phyloP scores from a whole-genome alignment of 2,888 invertebrate genomes.

The Drosophila parthenogenetica region DNA sequence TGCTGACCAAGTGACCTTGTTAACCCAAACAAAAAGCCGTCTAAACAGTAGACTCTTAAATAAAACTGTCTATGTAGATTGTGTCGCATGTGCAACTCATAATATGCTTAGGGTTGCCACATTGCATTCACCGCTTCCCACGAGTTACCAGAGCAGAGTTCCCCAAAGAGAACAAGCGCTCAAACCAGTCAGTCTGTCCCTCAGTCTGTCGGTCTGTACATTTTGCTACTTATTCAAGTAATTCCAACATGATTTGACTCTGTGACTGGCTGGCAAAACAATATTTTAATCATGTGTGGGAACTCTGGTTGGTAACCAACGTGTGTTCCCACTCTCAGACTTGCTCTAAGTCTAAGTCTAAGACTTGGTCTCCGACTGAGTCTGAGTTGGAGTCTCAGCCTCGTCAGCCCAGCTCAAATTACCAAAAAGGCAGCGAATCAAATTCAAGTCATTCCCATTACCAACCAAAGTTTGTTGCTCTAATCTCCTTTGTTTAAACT shows the following conservation, averaged over 20 bases:
- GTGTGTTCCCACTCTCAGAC: slow-evolving; percentile 61
- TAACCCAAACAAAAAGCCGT: slow-evolving; percentile 32
- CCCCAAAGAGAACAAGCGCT: slow-evolving; percentile 36
- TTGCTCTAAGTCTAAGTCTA: slow-evolving; percentile 14
- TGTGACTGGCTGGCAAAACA: slow-evolving; percentile 12
- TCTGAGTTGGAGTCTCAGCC: slow-evolving; percentile 7
- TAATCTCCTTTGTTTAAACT: slow-evolving; percentile 32
- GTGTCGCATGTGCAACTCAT: slow-evolving; percentile 26
- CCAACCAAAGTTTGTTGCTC: slow-evolving; percentile 4
- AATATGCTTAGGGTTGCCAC: slow-evolving; percentile 60
- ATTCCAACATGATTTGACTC: slow-evolving; percentile 59
- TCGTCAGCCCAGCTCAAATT: slow-evolving; percentile 33
- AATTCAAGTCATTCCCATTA: slow-evolving; percentile 39
- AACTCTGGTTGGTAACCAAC: slow-evolving; percentile 53
- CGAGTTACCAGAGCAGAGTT: slow-evolving; percentile 34
- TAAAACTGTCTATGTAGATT: neutral
- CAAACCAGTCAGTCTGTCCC: slow-evolving; percentile 47
- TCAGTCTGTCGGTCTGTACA: neutral
- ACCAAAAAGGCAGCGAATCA: slow-evolving; percentile 48
- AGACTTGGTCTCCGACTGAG: neutral
- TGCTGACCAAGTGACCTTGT: slow-evolving; percentile 71
- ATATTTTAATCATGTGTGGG: slow-evolving; percentile 73
- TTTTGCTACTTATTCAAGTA: slow-evolving; percentile 24
- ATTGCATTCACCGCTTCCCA: slow-evolving; percentile 61
- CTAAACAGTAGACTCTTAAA: neutral